A percentile compares a stretch with the other conserved stretches of the same genome.
phyloP scores from a whole-genome alignment of 2,888 invertebrate species.

The Acanthococcus lagerstroemiae region DNA sequence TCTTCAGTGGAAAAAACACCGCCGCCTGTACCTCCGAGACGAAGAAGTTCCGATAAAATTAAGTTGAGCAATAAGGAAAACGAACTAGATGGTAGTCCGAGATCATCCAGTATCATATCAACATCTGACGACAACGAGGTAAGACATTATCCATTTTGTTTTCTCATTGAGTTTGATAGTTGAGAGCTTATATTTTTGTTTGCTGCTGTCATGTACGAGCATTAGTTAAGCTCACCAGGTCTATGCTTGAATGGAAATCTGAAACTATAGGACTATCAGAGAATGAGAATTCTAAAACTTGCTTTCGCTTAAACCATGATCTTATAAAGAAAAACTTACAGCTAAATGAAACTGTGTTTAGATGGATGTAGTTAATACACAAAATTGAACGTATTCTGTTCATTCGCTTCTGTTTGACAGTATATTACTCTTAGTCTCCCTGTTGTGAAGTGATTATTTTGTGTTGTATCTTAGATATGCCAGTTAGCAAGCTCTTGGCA shows the following conservation, averaged over 20 bases:
- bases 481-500: no score
- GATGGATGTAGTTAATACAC: neutral
- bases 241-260: neutral
- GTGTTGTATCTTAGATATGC: no score
- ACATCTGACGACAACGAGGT: slow-evolving; percentile 14
- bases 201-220: neutral
- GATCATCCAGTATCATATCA: neutral
- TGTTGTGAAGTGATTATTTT: no score
- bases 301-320: neutral
- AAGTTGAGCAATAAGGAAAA: slow-evolving; percentile 24
- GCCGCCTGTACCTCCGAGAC: slow-evolving; percentile 39
- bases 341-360: neutral
- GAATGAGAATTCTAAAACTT: neutral
- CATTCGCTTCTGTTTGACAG: no score
- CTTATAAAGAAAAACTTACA: neutral
- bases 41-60: slow-evolving; percentile 38
- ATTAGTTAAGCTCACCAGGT: no score
- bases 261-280: neutral
- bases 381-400: neutral
- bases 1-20: slow-evolving; percentile 33
- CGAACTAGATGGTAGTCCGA: slow-evolving; percentile 10
- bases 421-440: no score
- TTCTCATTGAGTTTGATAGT: no score
- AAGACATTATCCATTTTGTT: no score
- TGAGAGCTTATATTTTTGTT: neutral